A percentile compares a stretch with the other conserved stretches of the same genome.
phyloP scores from a whole-genome alignment of 2,888 invertebrate species.

The Schizotus pectinicornis region DNA sequence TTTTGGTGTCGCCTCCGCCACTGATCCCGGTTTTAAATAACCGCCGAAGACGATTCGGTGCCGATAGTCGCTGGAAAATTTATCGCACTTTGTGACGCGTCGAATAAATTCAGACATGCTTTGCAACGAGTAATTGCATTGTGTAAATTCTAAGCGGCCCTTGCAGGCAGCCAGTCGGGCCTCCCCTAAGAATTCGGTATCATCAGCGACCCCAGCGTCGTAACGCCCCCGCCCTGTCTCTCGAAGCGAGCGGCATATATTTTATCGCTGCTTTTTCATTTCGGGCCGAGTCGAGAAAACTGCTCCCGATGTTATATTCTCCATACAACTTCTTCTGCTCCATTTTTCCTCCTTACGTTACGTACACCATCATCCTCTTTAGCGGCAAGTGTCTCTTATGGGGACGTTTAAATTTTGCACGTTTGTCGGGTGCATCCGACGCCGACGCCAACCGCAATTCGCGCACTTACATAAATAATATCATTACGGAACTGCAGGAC shows the following conservation, averaged over 20 bases:
- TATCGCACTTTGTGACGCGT: slow-evolving; percentile 11
- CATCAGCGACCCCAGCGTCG: slow-evolving; percentile 42
- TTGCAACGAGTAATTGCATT: slow-evolving; percentile 47
- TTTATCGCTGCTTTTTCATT: slow-evolving; percentile 46
- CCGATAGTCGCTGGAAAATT: slow-evolving; percentile 11
- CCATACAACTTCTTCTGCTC: slow-evolving; percentile 9
- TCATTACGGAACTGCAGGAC: too few relatives aligned
- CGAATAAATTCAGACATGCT: slow-evolving; percentile 36
- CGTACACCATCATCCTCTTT: slow-evolving; percentile 1
- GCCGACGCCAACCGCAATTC: too few relatives aligned
- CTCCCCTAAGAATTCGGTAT: slow-evolving; percentile 41
- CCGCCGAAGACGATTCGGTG: background rate
- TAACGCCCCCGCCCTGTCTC: slow-evolving; percentile 25
- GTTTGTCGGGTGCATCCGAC: too few relatives aligned
- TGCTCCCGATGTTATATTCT: slow-evolving; percentile 36
- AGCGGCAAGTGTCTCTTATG: background rate
- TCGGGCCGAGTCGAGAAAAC: slow-evolving; percentile 37
- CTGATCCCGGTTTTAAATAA: background rate
- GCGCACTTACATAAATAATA: too few relatives aligned
- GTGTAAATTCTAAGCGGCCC: slow-evolving; percentile 47
- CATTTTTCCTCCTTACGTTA: slow-evolving; percentile 9
- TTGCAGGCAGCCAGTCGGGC: slow-evolving; percentile 31
- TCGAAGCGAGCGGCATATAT: slow-evolving; percentile 39
- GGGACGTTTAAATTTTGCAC: background rate
- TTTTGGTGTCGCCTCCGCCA: too few relatives aligned